Percentiles rank a stretch among this genome's conserved stretches.
Conservation (phyloP, 2,888 invertebrate species). For the Scrobipalpa costella region DNA sequence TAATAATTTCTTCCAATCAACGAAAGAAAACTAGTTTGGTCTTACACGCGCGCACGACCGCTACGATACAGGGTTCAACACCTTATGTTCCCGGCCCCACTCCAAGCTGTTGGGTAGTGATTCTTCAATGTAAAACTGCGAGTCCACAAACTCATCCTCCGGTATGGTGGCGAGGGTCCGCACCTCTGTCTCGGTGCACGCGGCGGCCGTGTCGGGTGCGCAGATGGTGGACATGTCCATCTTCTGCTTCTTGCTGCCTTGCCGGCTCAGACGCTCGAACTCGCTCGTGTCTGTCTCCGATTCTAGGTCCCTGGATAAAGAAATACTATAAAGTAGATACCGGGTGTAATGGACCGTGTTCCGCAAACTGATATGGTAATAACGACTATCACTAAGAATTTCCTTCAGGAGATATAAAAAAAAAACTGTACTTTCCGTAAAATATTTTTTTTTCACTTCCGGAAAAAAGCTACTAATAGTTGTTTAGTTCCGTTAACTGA, state of each 20-base stretch:
- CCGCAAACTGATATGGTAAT: no score
- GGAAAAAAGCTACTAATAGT: no score
- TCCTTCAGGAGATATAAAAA: no score
- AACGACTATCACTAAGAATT: no score
- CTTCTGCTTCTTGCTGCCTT: slow-evolving; percentile 74
- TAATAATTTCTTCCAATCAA: no score
- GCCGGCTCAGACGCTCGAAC: slow-evolving; percentile 87
- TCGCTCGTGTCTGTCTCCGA: slow-evolving; percentile 92
- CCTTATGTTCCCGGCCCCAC: slow-evolving; percentile 81
- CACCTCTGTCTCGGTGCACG: slow-evolving; percentile 82
- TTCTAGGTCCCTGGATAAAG: slow-evolving; percentile 84
- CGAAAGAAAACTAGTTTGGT: neutral
- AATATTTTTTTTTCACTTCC: no score
- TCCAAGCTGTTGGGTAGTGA: slow-evolving; percentile 92
- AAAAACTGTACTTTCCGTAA: no score
- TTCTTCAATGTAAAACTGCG: slow-evolving; percentile 94
- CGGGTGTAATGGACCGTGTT: no score
- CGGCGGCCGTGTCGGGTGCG: slow-evolving; percentile 75
- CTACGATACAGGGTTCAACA: slow-evolving; percentile 48
- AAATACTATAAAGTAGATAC: no score
- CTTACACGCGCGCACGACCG: neutral
- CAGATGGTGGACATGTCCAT: slow-evolving; percentile 67
- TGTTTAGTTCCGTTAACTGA: no score
- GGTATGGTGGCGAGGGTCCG: slow-evolving; percentile 58
- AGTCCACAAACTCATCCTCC: slow-evolving; percentile 85